Evolutionary conservation across 2,113 vertebrate species (phyloP), one percentile per base, ranked within the genome.

Genomic region (Bagarius yarrelli): DNA sequence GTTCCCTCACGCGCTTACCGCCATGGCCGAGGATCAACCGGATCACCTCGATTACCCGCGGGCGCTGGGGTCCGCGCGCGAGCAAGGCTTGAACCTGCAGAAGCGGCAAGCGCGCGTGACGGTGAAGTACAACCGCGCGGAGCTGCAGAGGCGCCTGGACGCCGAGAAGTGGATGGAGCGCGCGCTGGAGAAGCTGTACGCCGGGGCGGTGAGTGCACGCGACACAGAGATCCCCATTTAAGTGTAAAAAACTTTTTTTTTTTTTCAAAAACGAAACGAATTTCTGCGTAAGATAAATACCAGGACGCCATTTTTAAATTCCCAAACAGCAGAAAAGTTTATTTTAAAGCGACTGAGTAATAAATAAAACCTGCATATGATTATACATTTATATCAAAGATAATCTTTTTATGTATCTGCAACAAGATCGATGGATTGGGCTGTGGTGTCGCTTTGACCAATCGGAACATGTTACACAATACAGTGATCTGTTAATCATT

Each of bases 111-210:
- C 94, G 4, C 91, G 95, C 15, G 95, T 96, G 18, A 97, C 96
- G 0, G 96, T 96, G 14, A 95, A 96, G 79, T 97, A 97, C 78
- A 95, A 97, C 88, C 88, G 96, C 77, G 93, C 94, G 76, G 95
- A 97, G 91, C 92, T 97, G 70, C 96, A 97, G 91, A 90, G 88
- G 87, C 91, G 96, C 16, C 93, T 97, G 72, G 94, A 96, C 71
- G 91, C 96, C 83, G 96, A 97, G 89, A 94, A 95, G 82, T 97
- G 96, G 96, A 95, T 97, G 81, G 96, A 97, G n/a, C 94, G 93
- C 9, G 79, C 87, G 61, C 82, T 97, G 84, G 93, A 94, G 85
- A 88, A 89, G 84, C 91, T 97, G 18, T 96, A 93, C 90, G 60
- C 61, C 13, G 94, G 94, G 18, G 88, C 92, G 94, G 96, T 96